Evolutionary conservation across 2,113 vertebrate genomes (phyloP), one percentile per base, ranked within the genome.

Genomic region (Toxotes chatareus): DNA sequence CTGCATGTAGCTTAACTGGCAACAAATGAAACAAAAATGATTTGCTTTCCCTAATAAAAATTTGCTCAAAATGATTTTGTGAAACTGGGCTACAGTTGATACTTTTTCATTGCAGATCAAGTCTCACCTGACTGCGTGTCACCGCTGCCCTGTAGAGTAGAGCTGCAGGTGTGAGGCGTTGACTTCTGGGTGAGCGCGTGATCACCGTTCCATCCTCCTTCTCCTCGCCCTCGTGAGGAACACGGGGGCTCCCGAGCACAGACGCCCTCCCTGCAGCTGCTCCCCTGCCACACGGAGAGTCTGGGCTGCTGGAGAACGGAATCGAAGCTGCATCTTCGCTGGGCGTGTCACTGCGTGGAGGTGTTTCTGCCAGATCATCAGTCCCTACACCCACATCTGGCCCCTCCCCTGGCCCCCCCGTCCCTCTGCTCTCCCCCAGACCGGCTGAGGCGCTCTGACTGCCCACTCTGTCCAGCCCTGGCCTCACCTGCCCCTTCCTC

Each of bases 61-160:
- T 27, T 27, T 27, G 27, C 27, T 27, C n/a, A 55, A 61, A 60
- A 53, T 56, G 1, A 46, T 38, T 79, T 66, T 19, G 11, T 66
- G 34, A 46, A 79, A 42, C 7, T 79, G 27, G 16, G 53, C 46
- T 44, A 66, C 13, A 32, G 5, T 38, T 13, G 9, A 32, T 34
- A 46, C n/a, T n/a, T 53, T 49, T 10, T 21, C 17, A 5, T 13
- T 5, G 11, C 76, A 27, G 44, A 5, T 23, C 0, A 62, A 62
- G 40, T 27, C 80, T 71, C 86, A 99, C 97, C 96, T 99, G 97
- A 81, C 96, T 98, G 34, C 97, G 94, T 21, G 97, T 98, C 73
- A 98, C 97, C 0, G 97, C 97, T 4, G 97, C 97, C 82, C 97
- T 95, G 94, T 99, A 98, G 59, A 98, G 95, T 87, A 97, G 94